Percentiles rank a stretch among this genome's conserved stretches.
Evolutionary conservation across 2,113 vertebrate species (phyloP).

Genomic region (Aythya baeri): DNA sequence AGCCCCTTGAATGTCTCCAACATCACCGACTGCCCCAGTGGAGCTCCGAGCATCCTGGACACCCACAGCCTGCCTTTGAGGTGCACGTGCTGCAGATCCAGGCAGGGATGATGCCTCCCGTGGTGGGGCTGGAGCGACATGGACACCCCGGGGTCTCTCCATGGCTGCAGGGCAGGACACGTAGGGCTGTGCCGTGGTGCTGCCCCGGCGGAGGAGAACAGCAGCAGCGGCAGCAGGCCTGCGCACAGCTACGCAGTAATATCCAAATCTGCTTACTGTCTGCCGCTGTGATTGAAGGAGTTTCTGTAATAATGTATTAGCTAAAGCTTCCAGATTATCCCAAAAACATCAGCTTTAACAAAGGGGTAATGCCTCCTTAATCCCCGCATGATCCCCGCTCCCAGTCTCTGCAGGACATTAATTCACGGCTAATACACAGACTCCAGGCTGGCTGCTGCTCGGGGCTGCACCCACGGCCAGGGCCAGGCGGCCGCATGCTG

Average conservation of each 20-base stretch:
- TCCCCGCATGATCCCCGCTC: constrained; percentile 69
- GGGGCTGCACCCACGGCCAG: neutral
- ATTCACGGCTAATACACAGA: constrained; percentile 73
- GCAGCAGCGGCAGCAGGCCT: constrained; percentile 36
- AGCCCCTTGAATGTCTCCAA: neutral
- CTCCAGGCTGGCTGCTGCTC: constrained; percentile 47
- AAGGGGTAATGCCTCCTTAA: constrained; percentile 79
- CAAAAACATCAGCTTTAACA: constrained; percentile 78
- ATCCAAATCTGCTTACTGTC: constrained; percentile 77
- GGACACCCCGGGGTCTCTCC: neutral
- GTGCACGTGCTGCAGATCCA: neutral
- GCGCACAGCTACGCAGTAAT: constrained; percentile 38
- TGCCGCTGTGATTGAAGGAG: constrained; percentile 73
- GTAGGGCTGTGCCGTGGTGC: neutral
- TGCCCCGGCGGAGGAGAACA: neutral
- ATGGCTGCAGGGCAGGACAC: neutral
- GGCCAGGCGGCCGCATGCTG: neutral
- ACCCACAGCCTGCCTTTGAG: neutral
- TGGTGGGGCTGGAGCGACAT: neutral
- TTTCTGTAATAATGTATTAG: constrained; percentile 79
- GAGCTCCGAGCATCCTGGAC: neutral
- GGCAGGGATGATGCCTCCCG: neutral
- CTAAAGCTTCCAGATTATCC: constrained; percentile 79
- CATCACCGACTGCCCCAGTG: neutral
- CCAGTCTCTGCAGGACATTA: constrained; percentile 73